These are phyloP conservation scores for Stegostoma tigrinum DNA, from an alignment of 2,113 vertebrate genomes.

Conservation along the genomic window DNA sequence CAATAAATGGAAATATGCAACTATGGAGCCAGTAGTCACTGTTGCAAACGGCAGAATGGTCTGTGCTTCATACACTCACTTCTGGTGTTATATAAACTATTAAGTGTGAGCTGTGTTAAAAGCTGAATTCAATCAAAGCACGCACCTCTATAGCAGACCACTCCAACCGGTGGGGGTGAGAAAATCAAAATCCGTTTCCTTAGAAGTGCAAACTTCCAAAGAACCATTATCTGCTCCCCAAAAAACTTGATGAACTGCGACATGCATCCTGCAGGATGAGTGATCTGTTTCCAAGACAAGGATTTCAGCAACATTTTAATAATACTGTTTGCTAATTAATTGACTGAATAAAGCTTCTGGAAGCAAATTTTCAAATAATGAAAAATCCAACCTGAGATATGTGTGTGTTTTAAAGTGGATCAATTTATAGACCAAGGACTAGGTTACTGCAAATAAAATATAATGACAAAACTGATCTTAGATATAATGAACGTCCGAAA, in stretches of 20 bases:
- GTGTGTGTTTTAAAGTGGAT: neutral
- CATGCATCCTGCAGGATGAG: conserved; percentile 97
- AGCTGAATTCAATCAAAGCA: conserved; percentile 17
- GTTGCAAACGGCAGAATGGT: neutral
- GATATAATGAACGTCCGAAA: neutral
- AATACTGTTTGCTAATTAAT: neutral
- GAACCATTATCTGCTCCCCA: conserved; percentile 88
- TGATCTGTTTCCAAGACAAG: conserved; percentile 68
- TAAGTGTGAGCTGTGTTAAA: neutral
- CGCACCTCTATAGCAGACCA: conserved; percentile 93
- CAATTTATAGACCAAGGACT: neutral
- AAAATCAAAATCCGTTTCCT: conserved; percentile 93
- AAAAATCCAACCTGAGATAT: neutral
- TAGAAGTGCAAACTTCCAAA: conserved; percentile 95
- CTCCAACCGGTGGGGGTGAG: conserved; percentile 89
- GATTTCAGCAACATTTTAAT: neutral
- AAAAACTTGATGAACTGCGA: conserved; percentile 99
- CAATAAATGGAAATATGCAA: neutral
- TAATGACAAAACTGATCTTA: neutral
- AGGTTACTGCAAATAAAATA: neutral
- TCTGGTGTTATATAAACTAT: neutral
- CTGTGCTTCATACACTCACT: neutral
- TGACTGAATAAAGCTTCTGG: neutral
- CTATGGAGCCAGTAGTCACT: neutral
- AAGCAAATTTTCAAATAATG: neutral